Base-by-base conservation (phyloP, 2,888 invertebrate genomes). In the Ctenicera cuprea region DNA sequence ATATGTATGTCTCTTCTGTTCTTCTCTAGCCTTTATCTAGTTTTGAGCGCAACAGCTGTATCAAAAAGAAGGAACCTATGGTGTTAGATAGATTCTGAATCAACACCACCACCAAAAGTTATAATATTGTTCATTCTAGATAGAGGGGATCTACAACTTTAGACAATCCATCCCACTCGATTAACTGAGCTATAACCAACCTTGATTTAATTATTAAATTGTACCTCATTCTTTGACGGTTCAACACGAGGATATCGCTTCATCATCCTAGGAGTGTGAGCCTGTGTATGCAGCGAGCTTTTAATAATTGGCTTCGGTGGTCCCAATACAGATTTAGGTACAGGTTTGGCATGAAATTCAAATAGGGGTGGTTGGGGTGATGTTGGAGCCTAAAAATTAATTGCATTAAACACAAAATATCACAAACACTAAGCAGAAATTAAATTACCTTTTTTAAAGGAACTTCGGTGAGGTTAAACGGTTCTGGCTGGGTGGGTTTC, bases 401-500 rank as follows among this genome's bases (percentile, higher is more conserved):
- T n/a, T n/a, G 14, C 7, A 1, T 41, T 41, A 26, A 26, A 26
- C 26, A n/a, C 5, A 26, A 26, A 26, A 26, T 5, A 26, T 5
- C 2, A 5, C n/a, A 1, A 41, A 41, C 41, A n/a, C n/a, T n/a
- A n/a, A n/a, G n/a, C n/a, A n/a, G n/a, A n/a, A n/a, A n/a, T n/a
- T n/a, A 11, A 14, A 48, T 8, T 48, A 71, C 71, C 63, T 71
- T 64, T 38, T 43, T 63, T 5, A 11, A 16, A 7, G 45, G 37
- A 2, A 50, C 45, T 33, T 91, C 88, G 5, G 92, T 91, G 38
- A 92, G 85, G n/a, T 91, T 89, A 77, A 93, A 93, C 16, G 92
- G 92, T 80, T 91, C 89, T 0, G 91, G 89, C 14, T 90, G 79
- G 1, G 93, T 94, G 0, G 90, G 89, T 79, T 91, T 93, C 67